Evolutionary conservation across 1,140 invertebrate genomes (phyloP).

Genomic region (Ceratitis capitata): DNA sequence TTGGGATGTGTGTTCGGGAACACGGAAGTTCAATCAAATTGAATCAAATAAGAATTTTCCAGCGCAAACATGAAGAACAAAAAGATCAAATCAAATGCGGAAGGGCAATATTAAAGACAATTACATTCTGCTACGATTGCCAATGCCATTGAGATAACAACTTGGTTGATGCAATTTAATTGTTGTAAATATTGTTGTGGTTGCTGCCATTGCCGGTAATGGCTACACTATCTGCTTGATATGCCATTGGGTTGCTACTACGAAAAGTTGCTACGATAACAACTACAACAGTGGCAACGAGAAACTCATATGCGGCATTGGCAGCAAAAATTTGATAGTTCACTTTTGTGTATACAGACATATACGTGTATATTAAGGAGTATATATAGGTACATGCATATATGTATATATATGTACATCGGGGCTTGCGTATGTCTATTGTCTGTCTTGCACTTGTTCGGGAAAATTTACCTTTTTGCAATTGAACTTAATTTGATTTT

Average conservation of each 20-base stretch:
- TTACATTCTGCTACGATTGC: constrained; percentile 18
- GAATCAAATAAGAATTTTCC: not conserved
- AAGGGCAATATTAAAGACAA: not conserved
- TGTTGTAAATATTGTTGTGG: no score
- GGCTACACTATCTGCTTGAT: no score
- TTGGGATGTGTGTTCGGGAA: not conserved
- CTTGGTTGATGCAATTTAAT: no score
- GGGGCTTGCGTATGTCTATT: not conserved
- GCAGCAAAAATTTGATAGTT: not conserved
- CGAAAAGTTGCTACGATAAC: not conserved
- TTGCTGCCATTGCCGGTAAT: not conserved
- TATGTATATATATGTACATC: no score
- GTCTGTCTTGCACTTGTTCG: not conserved
- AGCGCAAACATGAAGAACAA: not conserved
- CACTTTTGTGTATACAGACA: no score
- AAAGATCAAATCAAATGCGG: constrained; percentile 10
- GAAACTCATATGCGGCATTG: not conserved
- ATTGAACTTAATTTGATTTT: constrained; percentile 24
- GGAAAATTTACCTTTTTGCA: not conserved
- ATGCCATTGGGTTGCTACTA: not conserved
- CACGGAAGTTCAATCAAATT: not conserved
- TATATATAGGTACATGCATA: no score
- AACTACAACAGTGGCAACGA: not conserved
- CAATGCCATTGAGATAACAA: not conserved
- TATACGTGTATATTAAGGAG: no score